Percentiles rank a stretch among this genome's conserved stretches.
Conservation (phyloP, 2,888 invertebrate genomes). For the Galeruca laticollis region DNA sequence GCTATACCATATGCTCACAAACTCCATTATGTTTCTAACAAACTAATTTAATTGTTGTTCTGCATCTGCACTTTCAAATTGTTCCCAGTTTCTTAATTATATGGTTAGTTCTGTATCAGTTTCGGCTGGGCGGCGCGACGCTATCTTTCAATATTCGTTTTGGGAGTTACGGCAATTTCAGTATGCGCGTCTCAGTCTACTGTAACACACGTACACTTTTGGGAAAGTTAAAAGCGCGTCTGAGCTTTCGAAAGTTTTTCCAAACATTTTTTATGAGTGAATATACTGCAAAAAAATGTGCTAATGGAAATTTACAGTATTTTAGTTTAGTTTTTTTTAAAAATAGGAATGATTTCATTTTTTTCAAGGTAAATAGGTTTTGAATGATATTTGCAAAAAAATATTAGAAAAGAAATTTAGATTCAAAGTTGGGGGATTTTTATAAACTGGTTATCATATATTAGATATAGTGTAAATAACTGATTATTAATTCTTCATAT, state of each 20-base stretch:
- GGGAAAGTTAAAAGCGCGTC: background rate
- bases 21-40: background rate
- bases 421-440: no score
- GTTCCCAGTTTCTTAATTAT: background rate
- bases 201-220: constrained; percentile 12
- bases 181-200: constrained; percentile 18
- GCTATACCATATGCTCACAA: background rate
- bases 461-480: no score
- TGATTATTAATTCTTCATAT: no score
- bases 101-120: background rate
- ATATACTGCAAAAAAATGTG: background rate
- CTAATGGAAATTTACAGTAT: background rate
- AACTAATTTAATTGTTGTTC: background rate
- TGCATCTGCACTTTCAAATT: background rate
- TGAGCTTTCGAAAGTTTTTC: background rate
- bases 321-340: no score
- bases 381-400: no score
- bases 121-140: background rate
- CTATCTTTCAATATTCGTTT: background rate
- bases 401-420: no score
- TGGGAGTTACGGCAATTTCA: constrained; percentile 9
- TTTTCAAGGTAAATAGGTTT: no score
- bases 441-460: no score
- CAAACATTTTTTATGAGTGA: background rate
- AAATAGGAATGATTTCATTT: no score